Percentiles rank a stretch among this genome's conserved stretches.
phyloP scores from a whole-genome alignment of 1,140 invertebrate genomes.

The Drosophila obscura region DNA sequence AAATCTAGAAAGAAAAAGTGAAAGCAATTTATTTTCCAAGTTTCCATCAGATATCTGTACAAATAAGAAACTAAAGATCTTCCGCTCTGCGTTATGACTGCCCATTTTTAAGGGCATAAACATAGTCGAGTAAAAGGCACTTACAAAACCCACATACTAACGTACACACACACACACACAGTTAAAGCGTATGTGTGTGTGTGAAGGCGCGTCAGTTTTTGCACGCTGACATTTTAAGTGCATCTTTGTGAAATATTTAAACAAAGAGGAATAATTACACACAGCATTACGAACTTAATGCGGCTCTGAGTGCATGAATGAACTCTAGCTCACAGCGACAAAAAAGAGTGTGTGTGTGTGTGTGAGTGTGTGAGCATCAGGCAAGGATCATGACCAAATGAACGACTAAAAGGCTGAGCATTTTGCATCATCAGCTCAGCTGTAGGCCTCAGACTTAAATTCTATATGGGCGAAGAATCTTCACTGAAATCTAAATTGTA shows the following conservation, averaged over 20 bases:
- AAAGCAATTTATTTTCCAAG: too few species aligned
- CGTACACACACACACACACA: neutral
- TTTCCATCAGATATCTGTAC: neutral
- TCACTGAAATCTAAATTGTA: too few species aligned
- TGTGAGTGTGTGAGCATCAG: constrained; percentile 16
- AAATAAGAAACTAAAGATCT: constrained; percentile 5
- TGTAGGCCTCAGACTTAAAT: too few species aligned
- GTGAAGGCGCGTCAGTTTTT: constrained; percentile 64
- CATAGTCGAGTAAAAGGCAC: constrained; percentile 55
- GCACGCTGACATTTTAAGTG: constrained; percentile 78
- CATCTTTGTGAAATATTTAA: constrained; percentile 79
- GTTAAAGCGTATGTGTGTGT: constrained; percentile 17
- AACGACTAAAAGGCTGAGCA: too few species aligned
- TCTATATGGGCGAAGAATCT: too few species aligned
- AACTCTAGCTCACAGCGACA: constrained; percentile 21
- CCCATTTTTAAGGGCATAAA: constrained; percentile 7
- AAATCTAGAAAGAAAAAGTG: too few species aligned
- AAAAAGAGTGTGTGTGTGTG: constrained; percentile 28
- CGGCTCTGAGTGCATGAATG: constrained; percentile 63
- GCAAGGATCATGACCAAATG: neutral
- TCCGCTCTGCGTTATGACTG: too few species aligned
- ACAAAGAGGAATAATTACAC: constrained; percentile 78
- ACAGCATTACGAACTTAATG: constrained; percentile 70
- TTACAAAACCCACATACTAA: neutral
- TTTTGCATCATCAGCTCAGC: too few species aligned